Evolutionary conservation across 2,113 vertebrate species (phyloP).

Genomic region (Platichthys flesus): DNA sequence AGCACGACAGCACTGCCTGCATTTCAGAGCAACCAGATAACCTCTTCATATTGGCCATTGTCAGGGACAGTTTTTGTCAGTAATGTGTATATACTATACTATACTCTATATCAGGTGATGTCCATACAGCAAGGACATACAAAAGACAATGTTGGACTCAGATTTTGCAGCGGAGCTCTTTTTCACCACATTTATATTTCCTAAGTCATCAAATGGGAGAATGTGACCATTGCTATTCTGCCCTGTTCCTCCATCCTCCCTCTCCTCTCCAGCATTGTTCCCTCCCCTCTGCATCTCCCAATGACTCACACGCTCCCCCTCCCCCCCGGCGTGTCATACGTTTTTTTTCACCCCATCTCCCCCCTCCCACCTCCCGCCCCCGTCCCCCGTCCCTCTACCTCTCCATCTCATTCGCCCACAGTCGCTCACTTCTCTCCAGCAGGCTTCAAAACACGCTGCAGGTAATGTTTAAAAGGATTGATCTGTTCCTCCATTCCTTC

Average conservation of each 20-base stretch:
- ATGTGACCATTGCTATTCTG: constrained; percentile 25
- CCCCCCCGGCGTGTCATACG: constrained; percentile 65
- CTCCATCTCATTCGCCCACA: constrained; percentile 59
- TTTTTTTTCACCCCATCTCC: constrained; percentile 64
- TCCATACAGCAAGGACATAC: background rate
- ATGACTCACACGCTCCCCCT: constrained; percentile 74
- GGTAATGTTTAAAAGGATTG: constrained; percentile 75
- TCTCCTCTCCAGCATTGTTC: constrained; percentile 38
- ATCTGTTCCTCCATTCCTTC: constrained; percentile 57
- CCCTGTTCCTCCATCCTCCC: constrained; percentile 26
- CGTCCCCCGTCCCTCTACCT: constrained; percentile 49
- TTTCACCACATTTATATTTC: background rate
- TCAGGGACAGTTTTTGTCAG: constrained; percentile 25
- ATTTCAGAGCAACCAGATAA: constrained; percentile 15
- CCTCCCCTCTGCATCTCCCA: constrained; percentile 69
- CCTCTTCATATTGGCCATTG: constrained; percentile 24
- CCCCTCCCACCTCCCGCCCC: constrained; percentile 50
- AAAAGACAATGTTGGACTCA: background rate
- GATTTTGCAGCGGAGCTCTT: background rate
- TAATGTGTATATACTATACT: no score
- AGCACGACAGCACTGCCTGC: background rate
- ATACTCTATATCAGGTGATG: constrained; percentile 28
- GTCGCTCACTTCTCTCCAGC: constrained; percentile 58
- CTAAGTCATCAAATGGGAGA: background rate
- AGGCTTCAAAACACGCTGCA: constrained; percentile 73